These are phyloP conservation scores for Pyralis farinalis DNA, from an alignment of 2,888 invertebrate species.

Conservation along the genomic window DNA sequence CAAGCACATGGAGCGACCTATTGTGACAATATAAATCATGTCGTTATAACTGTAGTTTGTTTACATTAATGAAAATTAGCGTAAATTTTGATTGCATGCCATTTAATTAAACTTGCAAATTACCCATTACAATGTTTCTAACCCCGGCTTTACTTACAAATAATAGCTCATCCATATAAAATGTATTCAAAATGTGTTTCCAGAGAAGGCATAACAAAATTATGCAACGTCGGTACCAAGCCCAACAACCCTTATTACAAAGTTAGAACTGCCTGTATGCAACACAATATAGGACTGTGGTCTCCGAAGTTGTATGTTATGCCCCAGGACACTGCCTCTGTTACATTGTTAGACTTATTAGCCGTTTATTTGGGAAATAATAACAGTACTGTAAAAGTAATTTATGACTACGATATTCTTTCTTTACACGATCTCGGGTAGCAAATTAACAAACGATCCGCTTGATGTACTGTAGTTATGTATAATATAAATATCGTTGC, in stretches of 20 bases:
- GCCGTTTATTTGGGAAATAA: not conserved
- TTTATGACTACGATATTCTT: too few species aligned
- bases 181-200: constrained; percentile 45
- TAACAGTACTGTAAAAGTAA: too few species aligned
- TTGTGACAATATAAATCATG: too few species aligned
- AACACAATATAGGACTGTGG: constrained; percentile 4
- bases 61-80: too few species aligned
- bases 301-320: not conserved
- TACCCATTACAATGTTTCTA: too few species aligned
- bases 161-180: constrained; percentile 17
- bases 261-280: constrained; percentile 48
- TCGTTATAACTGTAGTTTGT: too few species aligned
- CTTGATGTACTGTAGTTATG: too few species aligned
- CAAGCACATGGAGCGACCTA: too few species aligned
- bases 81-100: too few species aligned
- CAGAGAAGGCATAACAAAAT: constrained; percentile 61
- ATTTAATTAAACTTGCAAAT: not conserved
- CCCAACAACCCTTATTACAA: constrained; percentile 60
- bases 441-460: too few species aligned
- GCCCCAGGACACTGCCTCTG: constrained; percentile 1
- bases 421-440: too few species aligned
- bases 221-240: constrained; percentile 51
- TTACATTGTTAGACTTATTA: not conserved
- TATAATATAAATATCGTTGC: too few species aligned
- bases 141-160: constrained; percentile 10